Evolutionary conservation across 2,113 vertebrate genomes (phyloP), one percentile per base, ranked within the genome.

Genomic region (Bucco capensis): DNA sequence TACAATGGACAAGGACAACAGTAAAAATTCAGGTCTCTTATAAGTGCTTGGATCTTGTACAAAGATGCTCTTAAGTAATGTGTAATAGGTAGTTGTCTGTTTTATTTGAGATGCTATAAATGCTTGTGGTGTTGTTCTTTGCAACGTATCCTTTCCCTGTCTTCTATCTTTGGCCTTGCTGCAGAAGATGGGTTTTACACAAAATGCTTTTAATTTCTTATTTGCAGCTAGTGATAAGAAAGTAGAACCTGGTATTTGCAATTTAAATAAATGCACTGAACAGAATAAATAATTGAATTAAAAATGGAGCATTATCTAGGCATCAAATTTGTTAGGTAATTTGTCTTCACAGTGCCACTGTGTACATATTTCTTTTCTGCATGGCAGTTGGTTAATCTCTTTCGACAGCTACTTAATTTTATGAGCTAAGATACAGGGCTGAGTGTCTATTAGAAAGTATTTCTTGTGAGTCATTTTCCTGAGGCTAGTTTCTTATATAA

Each of bases 331-430:
- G 38, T 83, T 90, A 94, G 70, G 61, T 74, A 58, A 74, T 83
- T 78, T 66, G 61, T 66, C 74, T 92, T 93, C 78, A 64, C 19
- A 60, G 86, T 95, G 94, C 50, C 65, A 47, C 64, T 82, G 33
- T 69, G 57, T 81, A 30, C 42, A 31, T 46, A 57, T 62, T 70
- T 75, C n/a, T 74, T 95, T 72, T 93, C 94, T 95, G 92, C 67
- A 31, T 96, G 90, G 75, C 73, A 94, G 75, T 46, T 86, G 88
- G 67, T 94, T 95, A 94, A 97, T 93, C 65, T 94, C 18, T 90
- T 92, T 76, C 0, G 58, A 92, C 83, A 93, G 92, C 84, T 92
- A 87, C 92, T 96, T 97, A 91, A 95, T 94, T 96, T 92, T 91
- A 40, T 1, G 2, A 85, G 75, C 77, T 61, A 95, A 93, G 66